Conservation (phyloP, 2,888 invertebrate species). For the Eudemis profundana region DNA sequence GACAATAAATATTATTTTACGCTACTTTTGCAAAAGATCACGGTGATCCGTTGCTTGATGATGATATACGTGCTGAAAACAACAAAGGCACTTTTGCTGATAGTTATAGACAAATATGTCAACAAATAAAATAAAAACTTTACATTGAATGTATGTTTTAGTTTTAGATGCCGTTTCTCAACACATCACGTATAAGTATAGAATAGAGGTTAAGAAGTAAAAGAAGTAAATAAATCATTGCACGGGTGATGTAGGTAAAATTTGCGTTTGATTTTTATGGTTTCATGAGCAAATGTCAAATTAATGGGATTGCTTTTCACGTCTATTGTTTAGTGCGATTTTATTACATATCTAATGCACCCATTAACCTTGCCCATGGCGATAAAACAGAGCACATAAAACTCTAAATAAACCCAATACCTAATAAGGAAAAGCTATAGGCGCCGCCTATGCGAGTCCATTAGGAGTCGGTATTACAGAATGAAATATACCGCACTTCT, state of each 20-base stretch:
- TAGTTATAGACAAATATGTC: no score
- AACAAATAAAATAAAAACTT: no score
- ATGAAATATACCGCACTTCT: not conserved
- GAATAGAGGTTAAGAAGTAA: not conserved
- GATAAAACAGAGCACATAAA: slow-evolving; percentile 21
- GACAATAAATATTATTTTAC: not conserved
- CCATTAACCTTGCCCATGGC: slow-evolving; percentile 18
- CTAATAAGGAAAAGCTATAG: slow-evolving; percentile 24
- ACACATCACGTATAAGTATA: no score
- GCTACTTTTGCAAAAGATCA: no score
- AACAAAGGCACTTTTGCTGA: no score
- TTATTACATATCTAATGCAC: slow-evolving; percentile 17
- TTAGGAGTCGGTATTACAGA: slow-evolving; percentile 22
- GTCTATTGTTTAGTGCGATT: slow-evolving; percentile 1
- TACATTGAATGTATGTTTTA: no score
- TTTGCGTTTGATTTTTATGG: not conserved
- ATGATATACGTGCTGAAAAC: no score
- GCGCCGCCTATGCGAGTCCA: slow-evolving; percentile 2
- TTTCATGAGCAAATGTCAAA: not conserved
- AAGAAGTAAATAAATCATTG: not conserved
- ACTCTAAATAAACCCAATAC: slow-evolving; percentile 25
- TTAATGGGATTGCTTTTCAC: not conserved
- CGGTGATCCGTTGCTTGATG: no score
- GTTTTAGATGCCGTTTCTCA: no score
- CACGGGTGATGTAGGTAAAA: no score